phyloP scores from a whole-genome alignment of 2,888 invertebrate genomes.

The Coelopa pilipes region DNA sequence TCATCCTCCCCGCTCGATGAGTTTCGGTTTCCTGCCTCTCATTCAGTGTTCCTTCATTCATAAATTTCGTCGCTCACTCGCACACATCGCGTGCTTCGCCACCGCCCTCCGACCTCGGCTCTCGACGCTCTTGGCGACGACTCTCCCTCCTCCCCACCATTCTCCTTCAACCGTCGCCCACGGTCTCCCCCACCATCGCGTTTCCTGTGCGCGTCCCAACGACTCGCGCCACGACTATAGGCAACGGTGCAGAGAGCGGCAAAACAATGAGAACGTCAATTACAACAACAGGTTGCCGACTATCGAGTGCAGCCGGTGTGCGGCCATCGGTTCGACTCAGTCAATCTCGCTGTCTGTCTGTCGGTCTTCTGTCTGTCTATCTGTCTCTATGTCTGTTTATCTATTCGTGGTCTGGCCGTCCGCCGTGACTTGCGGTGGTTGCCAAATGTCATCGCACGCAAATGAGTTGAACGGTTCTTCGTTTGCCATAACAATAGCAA shows the following conservation, averaged over 20 bases:
- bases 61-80: no score
- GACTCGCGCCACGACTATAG: background rate
- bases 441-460: slow-evolving; percentile 29
- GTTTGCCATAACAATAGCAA: background rate
- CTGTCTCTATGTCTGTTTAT: background rate
- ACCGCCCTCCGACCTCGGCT: no score
- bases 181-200: slow-evolving; percentile 4
- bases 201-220: slow-evolving; percentile 23
- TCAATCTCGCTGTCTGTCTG: slow-evolving; percentile 14
- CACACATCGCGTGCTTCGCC: no score
- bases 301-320: background rate
- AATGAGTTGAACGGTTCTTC: slow-evolving; percentile 6
- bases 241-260: background rate
- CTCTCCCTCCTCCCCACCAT: no score
- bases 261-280: background rate
- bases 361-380: slow-evolving; percentile 12
- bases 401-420: slow-evolving; percentile 1
- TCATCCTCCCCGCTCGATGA: no score
- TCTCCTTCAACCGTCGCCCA: background rate
- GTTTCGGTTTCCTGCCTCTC: no score
- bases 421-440: background rate
- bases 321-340: background rate
- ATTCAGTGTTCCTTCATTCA: no score
- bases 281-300: slow-evolving; percentile 9
- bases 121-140: no score